phyloP scores from a whole-genome alignment of 2,797 vertebrate species.

The Chaunax sp. region DNA sequence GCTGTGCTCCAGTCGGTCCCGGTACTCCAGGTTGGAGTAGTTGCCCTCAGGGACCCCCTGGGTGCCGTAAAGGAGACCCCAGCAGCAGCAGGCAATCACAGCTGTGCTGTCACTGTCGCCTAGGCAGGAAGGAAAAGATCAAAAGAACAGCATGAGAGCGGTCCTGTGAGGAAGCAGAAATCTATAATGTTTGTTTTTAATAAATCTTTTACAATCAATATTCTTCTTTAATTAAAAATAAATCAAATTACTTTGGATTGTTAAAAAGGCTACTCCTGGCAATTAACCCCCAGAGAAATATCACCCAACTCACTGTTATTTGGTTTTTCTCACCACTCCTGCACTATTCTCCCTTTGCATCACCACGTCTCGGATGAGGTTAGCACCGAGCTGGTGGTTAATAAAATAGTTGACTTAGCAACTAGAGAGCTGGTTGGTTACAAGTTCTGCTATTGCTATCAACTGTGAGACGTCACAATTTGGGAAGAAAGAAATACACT shows the following conservation, averaged over 20 bases:
- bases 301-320: too few species aligned
- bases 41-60: conserved; percentile 81
- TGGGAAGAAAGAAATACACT: too few species aligned
- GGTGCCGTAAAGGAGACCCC: conserved; percentile 83
- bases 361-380: too few species aligned
- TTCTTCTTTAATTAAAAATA: not conserved
- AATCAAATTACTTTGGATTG: too few species aligned
- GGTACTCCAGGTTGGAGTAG: conserved; percentile 84
- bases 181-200: not conserved
- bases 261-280: too few species aligned
- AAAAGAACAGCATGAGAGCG: not conserved
- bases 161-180: not conserved
- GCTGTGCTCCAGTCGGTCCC: conserved; percentile 76
- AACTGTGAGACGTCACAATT: too few species aligned
- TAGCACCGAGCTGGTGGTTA: too few species aligned
- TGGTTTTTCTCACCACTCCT: too few species aligned
- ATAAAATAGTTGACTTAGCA: too few species aligned
- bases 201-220: not conserved
- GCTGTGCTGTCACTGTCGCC: conserved; percentile 90
- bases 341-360: too few species aligned
- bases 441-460: too few species aligned
- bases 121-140: conserved; percentile 39
- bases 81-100: conserved; percentile 86
- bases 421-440: too few species aligned
- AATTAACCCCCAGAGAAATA: not conserved